These are phyloP conservation scores for Drosophila littoralis DNA, from an alignment of 1,140 invertebrate species.

Conservation along the genomic window DNA sequence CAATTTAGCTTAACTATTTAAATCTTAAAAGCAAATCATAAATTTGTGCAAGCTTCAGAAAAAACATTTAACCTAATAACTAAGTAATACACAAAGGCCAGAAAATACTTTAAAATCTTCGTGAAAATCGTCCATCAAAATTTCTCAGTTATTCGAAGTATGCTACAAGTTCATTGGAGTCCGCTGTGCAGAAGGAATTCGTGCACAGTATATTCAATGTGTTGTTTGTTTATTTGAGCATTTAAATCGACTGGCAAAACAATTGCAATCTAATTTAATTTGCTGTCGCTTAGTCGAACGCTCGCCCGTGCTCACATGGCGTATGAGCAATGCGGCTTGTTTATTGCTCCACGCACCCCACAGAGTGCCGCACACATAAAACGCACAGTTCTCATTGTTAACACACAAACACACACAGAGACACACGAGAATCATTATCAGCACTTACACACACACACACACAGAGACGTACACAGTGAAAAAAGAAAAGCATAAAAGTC, in stretches of 20 bases:
- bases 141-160: conserved; percentile 2
- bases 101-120: neutral
- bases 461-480: neutral
- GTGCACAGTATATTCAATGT: neutral
- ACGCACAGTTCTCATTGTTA: conserved; percentile 43
- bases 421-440: conserved; percentile 67
- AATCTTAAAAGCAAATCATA: neutral
- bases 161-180: conserved; percentile 3
- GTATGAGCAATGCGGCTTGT: conserved; percentile 76
- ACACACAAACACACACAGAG: conserved; percentile 30
- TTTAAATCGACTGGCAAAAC: conserved; percentile 55
- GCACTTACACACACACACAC: conserved; percentile 52
- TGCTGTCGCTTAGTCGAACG: conserved; percentile 17
- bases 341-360: conserved; percentile 57
- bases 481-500: conserved; percentile 31
- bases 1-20: no score
- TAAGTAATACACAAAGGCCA: neutral
- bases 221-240: conserved; percentile 35
- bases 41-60: neutral
- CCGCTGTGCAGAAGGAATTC: conserved; percentile 2
- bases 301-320: conserved; percentile 49
- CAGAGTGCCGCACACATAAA: conserved; percentile 51
- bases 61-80: no score
- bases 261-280: conserved; percentile 75
- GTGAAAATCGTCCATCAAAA: neutral